Base-by-base conservation (phyloP, 2,888 invertebrate genomes). In the Tetrapedia diversipes region DNA sequence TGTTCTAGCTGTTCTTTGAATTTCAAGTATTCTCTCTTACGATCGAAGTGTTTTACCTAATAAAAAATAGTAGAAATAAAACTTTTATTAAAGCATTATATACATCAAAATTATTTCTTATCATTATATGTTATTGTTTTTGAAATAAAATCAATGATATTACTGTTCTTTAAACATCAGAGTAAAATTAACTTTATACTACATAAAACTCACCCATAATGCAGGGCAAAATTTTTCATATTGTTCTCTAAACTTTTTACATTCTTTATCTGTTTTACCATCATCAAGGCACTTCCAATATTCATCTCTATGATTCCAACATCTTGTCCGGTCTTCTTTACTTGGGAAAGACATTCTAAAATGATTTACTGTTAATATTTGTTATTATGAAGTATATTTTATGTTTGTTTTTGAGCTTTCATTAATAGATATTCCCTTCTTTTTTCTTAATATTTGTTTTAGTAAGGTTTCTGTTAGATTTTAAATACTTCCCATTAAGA, bases 261-360 rank as follows among this genome's bases (percentile, higher is more conserved):
- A 98, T 65, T 94, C 95, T 87, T 94, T 94, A 63, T 94, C 93
- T 86, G 94, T 90, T 79, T 94, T 94, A 81, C 94, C 93, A 79
- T 94, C 93, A 91, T 97, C 96, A 86, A 98, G 93, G 92, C 98
- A 98, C 87, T 95, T 95, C 98, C 98, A 98, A 92, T 96, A 98
- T 66, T 94, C 93, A 92, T 98, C 98, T 88, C 97, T 94, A 79
- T 96, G 94, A 81, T 93, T 93, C 98, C 98, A 98, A 92, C 98
- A 98, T 88, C 93, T 93, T 89, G 95, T 94, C 85, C 97, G 95
- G 89, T 96, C 95, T 84, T 95, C 94, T 94, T 95, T 97, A 87
- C 94, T 94, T 75, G 96, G 96, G 92, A 96, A 97, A 89, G 96
- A 96, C 97, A 97, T 97, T 77, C 88, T 89, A 81, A 51, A 86